Percentiles rank a stretch among this genome's conserved stretches.
These are phyloP conservation scores for Lerista edwardsae DNA, from an alignment of 2,797 vertebrate species.

Conservation along the genomic window DNA sequence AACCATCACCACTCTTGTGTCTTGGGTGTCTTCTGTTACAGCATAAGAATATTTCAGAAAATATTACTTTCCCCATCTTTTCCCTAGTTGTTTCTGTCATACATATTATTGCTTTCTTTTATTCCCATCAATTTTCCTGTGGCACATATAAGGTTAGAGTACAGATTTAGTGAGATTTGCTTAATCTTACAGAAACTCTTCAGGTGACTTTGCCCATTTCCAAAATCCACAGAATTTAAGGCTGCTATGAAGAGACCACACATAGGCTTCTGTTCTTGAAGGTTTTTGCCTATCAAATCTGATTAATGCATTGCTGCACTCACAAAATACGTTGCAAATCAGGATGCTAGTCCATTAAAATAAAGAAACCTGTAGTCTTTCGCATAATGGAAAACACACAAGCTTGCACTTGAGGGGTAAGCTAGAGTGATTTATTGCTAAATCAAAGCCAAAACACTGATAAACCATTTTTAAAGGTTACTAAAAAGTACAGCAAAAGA, in stretches of 20 bases:
- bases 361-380: constrained; percentile 16
- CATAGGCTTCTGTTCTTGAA: neutral
- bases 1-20: too few species aligned
- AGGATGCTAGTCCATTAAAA: neutral
- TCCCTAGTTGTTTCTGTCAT: neutral
- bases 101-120: neutral
- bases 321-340: neutral
- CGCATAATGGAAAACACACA: constrained; percentile 40
- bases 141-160: neutral
- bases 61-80: neutral
- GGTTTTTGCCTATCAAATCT: neutral
- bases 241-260: constrained; percentile 32
- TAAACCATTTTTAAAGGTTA: constrained; percentile 45
- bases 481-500: constrained; percentile 35
- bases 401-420: constrained; percentile 36
- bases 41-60: neutral
- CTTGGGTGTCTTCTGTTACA: neutral
- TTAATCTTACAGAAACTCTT: neutral
- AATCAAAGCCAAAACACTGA: constrained; percentile 47
- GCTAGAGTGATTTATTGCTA: constrained; percentile 36
- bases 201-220: neutral
- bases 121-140: neutral
- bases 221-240: constrained; percentile 37
- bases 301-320: neutral
- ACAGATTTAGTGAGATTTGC: neutral